Conservation (phyloP, 2,797 vertebrate genomes). For the Esox lucius region DNA sequence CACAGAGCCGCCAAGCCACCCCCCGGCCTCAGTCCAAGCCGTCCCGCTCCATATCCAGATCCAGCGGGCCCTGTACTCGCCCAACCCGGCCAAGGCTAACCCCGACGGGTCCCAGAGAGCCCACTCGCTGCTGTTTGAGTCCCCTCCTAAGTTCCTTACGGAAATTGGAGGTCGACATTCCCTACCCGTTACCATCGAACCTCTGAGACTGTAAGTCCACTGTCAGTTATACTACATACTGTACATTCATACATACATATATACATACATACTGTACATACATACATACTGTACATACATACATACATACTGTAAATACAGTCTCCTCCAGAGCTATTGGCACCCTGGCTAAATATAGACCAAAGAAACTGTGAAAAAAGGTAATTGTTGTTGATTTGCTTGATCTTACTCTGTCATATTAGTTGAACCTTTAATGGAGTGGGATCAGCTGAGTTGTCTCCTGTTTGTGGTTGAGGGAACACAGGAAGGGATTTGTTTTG, state of each 20-base stretch:
- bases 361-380: too few species aligned
- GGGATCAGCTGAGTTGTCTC: too few species aligned
- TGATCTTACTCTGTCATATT: too few species aligned
- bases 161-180: slow-evolving; percentile 71
- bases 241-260: too few species aligned
- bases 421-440: too few species aligned
- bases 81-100: slow-evolving; percentile 71
- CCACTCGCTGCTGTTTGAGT: slow-evolving; percentile 88
- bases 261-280: background rate
- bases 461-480: too few species aligned
- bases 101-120: slow-evolving; percentile 83
- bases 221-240: too few species aligned
- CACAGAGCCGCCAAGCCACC: slow-evolving; percentile 68
- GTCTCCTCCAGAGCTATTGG: too few species aligned
- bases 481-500: too few species aligned
- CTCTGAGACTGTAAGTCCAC: slow-evolving; percentile 91
- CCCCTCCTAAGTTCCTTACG: slow-evolving; percentile 63
- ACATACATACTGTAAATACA: too few species aligned
- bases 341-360: too few species aligned
- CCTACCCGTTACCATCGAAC: slow-evolving; percentile 91
- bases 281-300: background rate
- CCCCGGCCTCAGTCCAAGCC: slow-evolving; percentile 49
- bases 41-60: slow-evolving; percentile 91
- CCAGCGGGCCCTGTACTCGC: slow-evolving; percentile 86
- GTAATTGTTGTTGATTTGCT: too few species aligned